phyloP scores from a whole-genome alignment of 2,113 vertebrate genomes.

The Amblyornis subalaris region DNA sequence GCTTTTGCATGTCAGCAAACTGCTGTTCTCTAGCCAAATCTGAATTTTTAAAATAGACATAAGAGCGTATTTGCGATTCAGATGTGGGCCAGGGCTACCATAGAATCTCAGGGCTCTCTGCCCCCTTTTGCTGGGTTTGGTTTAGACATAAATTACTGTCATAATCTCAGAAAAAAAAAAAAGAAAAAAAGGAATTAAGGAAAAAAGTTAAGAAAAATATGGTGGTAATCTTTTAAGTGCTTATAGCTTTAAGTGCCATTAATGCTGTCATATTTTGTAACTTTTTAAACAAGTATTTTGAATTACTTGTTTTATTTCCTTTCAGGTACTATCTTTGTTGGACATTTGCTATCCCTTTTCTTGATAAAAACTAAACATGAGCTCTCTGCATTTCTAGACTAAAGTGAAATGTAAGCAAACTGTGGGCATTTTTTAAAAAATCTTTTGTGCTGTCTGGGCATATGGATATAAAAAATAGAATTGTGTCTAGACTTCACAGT shows the following conservation, averaged over 20 bases:
- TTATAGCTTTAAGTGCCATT: constrained; percentile 82
- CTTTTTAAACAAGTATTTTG: constrained; percentile 59
- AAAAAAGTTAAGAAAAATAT: background rate
- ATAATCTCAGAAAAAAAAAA: constrained; percentile 20
- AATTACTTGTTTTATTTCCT: constrained; percentile 38
- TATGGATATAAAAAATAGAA: background rate
- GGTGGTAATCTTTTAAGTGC: constrained; percentile 69
- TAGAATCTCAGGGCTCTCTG: constrained; percentile 74
- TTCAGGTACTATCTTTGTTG: constrained; percentile 18
- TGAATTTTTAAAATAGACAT: constrained; percentile 47
- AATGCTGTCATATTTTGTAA: constrained; percentile 68
- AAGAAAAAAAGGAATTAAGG: background rate
- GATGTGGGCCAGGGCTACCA: constrained; percentile 54
- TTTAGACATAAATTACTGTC: constrained; percentile 40
- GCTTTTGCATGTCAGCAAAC: constrained; percentile 72
- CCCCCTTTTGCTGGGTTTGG: constrained; percentile 59
- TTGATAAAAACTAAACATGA: background rate
- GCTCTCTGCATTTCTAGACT: background rate
- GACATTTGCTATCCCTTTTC: background rate
- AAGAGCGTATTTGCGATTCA: constrained; percentile 33
- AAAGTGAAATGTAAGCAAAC: background rate
- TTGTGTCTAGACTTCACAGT: background rate
- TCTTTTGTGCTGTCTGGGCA: background rate
- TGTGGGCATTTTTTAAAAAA: background rate
- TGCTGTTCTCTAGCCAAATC: constrained; percentile 63